These are phyloP conservation scores for Ciona savignyi DNA, from an alignment of 23 tunicate genomes.

Conservation along the genomic window DNA sequence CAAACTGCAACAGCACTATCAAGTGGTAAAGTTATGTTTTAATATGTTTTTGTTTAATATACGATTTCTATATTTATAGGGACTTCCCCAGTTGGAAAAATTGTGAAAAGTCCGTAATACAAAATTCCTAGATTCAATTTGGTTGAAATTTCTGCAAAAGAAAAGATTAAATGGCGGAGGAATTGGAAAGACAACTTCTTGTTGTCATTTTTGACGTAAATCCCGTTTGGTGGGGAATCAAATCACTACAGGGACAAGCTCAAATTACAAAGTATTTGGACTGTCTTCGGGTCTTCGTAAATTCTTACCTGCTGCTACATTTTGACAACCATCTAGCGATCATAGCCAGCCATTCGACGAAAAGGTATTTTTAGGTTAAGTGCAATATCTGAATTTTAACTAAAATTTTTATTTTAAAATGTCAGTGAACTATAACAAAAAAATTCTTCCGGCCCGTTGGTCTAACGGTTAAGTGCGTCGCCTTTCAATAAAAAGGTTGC, in stretches of 20 bases:
- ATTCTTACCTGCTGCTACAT: constrained; percentile 76
- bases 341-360: constrained; percentile 80
- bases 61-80: background rate
- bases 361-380: constrained; percentile 26
- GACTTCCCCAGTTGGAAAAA: background rate
- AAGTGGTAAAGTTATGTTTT: too few species aligned
- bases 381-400: too few species aligned
- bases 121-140: too few species aligned
- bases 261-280: constrained; percentile 79
- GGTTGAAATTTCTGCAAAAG: background rate
- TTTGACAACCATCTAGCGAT: constrained; percentile 73
- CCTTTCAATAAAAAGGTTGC: too few species aligned
- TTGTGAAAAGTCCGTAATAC: background rate
- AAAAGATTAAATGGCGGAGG: constrained; percentile 1
- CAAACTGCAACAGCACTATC: too few species aligned
- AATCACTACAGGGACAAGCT: constrained; percentile 64
- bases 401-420: too few species aligned
- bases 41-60: background rate
- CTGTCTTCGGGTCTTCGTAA: constrained; percentile 62
- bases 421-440: too few species aligned
- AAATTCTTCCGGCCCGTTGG: too few species aligned
- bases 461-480: too few species aligned
- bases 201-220: constrained; percentile 84
- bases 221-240: constrained; percentile 93
- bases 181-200: constrained; percentile 47